These are phyloP conservation scores for Dugesia japonica DNA, from an alignment of 2,888 invertebrate species.

Conservation along the genomic window DNA sequence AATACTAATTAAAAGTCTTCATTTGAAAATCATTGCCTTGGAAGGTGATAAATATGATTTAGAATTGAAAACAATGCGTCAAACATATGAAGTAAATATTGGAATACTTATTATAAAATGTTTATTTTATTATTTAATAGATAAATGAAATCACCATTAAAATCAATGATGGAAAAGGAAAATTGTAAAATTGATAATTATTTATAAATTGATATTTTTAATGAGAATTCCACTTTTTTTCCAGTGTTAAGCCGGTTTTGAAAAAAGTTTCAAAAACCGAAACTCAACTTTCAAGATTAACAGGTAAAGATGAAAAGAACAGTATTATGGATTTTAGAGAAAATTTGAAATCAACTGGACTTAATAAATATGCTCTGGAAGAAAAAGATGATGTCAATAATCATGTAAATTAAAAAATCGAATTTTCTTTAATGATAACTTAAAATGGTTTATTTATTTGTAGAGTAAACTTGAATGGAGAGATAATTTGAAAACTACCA, in stretches of 20 bases:
- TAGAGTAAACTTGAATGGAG: too few species aligned
- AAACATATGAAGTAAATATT: conserved; percentile 81
- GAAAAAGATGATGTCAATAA: conserved; percentile 57
- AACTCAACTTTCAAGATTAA: conserved; percentile 81
- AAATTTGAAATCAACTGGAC: conserved; percentile 89
- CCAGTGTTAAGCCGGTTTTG: conserved; percentile 75
- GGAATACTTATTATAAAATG: too few species aligned
- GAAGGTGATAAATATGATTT: conserved; percentile 98
- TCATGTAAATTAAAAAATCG: background rate
- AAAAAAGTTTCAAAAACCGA: conserved; percentile 96
- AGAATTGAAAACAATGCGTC: conserved; percentile 82
- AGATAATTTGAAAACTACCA: too few species aligned
- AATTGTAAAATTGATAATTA: conserved; percentile 69
- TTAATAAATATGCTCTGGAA: conserved; percentile 80
- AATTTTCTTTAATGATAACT: too few species aligned
- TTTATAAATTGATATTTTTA: too few species aligned
- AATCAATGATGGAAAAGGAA: conserved; percentile 98
- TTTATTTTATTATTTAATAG: too few species aligned
- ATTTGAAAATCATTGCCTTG: conserved; percentile 73
- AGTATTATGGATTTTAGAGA: conserved; percentile 94
- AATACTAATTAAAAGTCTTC: conserved; percentile 79
- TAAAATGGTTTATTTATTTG: conserved; percentile 59
- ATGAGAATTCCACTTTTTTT: too few species aligned
- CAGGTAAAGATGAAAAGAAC: conserved; percentile 55
- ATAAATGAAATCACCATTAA: conserved; percentile 82